Percentiles rank a stretch among this genome's conserved stretches.
phyloP scores from a whole-genome alignment of 2,113 vertebrate species.

The Mormyrus iriodes region DNA sequence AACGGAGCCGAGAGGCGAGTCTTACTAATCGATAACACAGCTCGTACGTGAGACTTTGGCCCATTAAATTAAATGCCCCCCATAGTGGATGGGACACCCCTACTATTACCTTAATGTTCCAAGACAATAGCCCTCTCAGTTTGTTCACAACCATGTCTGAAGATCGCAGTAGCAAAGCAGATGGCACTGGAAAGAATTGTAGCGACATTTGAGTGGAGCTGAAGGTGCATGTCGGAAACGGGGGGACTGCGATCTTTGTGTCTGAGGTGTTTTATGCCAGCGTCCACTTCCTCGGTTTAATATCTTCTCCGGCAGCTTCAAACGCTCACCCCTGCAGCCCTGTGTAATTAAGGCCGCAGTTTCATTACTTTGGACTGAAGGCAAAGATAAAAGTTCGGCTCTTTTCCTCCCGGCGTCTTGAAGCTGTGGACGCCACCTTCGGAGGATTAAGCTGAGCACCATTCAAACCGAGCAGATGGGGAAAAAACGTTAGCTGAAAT shows the following conservation, averaged over 20 bases:
- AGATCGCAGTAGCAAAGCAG: constrained; percentile 28
- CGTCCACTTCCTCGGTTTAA: constrained; percentile 60
- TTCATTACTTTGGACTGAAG: constrained; percentile 45
- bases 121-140: not conserved
- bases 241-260: constrained; percentile 52
- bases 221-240: constrained; percentile 44
- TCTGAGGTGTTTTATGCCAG: constrained; percentile 45
- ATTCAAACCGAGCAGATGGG: not conserved
- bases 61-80: not conserved
- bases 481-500: not conserved
- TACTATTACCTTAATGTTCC: not conserved
- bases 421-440: not conserved
- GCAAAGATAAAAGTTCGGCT: constrained; percentile 49
- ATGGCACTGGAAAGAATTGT: constrained; percentile 47
- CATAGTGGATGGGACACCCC: not conserved
- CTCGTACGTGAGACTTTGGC: not conserved
- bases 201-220: constrained; percentile 51
- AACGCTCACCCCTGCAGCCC: constrained; percentile 51
- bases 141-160: not conserved
- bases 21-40: not conserved
- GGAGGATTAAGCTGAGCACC: not conserved
- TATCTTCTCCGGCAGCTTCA: constrained; percentile 47
- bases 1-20: not conserved
- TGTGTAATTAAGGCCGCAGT: constrained; percentile 65
- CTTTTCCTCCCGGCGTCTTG: not conserved